Evolutionary conservation across 35 echinoderm and acorn worm species (phyloP).

Genomic region (Hemicentrotus pulcherrimus): DNA sequence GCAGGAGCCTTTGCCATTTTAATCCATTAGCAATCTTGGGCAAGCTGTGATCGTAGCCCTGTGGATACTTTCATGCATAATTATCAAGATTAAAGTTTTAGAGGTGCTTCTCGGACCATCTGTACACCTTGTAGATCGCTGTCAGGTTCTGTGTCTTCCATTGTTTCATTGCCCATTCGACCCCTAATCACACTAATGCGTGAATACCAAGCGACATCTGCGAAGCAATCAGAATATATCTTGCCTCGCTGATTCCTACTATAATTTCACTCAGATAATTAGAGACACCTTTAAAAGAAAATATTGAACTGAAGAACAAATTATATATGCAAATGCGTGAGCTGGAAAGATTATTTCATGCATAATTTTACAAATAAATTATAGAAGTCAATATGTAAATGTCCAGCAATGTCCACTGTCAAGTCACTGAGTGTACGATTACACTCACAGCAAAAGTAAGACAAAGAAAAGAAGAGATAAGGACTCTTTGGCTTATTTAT

Average conservation of each 20-base stretch:
- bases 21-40: slow-evolving; percentile 15
- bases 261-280: not conserved
- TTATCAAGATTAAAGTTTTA: slow-evolving; percentile 49
- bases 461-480: no score
- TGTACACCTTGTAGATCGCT: slow-evolving; percentile 38
- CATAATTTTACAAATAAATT: not conserved
- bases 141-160: not conserved
- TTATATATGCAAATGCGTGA: not conserved
- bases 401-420: no score
- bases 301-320: not conserved
- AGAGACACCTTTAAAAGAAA: not conserved
- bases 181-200: not conserved
- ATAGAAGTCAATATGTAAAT: not conserved
- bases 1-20: slow-evolving; percentile 21
- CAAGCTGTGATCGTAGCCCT: slow-evolving; percentile 26
- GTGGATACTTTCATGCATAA: slow-evolving; percentile 46
- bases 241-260: not conserved
- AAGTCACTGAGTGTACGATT: no score
- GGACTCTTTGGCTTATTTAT: no score
- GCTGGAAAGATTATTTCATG: not conserved
- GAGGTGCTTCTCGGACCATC: slow-evolving; percentile 16
- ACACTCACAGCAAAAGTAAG: no score
- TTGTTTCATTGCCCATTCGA: not conserved
- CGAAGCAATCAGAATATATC: not conserved
- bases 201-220: slow-evolving; percentile 15